These are phyloP conservation scores for Cepphus grylle DNA, from an alignment of 2,113 vertebrate genomes.

Conservation along the genomic window DNA sequence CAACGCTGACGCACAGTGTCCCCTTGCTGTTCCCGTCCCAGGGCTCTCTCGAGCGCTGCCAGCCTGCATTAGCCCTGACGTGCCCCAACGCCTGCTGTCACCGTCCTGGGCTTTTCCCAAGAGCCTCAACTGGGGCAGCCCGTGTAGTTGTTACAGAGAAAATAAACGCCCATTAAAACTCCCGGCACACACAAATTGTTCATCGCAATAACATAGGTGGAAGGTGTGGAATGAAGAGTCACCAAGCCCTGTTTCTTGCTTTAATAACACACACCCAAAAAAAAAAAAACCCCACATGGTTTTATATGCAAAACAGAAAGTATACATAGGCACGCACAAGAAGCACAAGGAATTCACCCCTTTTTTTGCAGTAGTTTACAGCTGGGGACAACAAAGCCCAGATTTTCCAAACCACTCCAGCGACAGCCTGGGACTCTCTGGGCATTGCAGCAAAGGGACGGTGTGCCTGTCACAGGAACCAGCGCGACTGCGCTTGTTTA, in stretches of 20 bases:
- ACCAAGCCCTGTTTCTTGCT: background rate
- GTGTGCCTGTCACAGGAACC: fast-evolving
- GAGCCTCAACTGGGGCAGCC: background rate
- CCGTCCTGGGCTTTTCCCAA: background rate
- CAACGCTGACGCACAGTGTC: background rate
- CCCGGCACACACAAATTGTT: background rate
- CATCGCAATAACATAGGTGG: fast-evolving
- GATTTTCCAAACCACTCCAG: background rate
- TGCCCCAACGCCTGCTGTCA: background rate
- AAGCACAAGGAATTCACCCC: background rate
- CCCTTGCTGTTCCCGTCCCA: background rate
- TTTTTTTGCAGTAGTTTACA: background rate
- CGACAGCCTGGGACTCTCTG: background rate
- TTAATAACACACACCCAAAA: background rate
- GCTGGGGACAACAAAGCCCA: background rate
- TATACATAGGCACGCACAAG: background rate
- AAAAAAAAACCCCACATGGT: background rate
- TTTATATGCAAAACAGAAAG: background rate
- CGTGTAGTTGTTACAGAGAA: background rate
- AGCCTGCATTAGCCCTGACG: background rate
- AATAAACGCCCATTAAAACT: background rate
- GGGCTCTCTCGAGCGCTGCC: background rate
- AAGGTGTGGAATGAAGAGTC: background rate
- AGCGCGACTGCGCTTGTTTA: background rate
- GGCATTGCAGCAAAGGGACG: background rate